phyloP scores from a whole-genome alignment of 2,113 vertebrate genomes.

The Octodon degus region DNA sequence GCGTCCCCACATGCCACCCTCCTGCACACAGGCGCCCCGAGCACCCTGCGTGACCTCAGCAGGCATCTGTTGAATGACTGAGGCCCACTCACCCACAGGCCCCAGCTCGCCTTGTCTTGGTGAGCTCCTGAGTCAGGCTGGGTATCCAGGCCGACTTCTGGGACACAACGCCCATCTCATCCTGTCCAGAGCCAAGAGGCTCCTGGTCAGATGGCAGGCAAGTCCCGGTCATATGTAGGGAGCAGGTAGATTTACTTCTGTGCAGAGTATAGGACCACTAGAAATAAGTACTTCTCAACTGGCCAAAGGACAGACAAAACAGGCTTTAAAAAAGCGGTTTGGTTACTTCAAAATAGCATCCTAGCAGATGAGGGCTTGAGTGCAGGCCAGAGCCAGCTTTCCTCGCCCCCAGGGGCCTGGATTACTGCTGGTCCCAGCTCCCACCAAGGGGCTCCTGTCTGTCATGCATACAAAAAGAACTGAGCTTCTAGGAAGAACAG shows the following conservation, averaged over 20 bases:
- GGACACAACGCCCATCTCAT: neutral
- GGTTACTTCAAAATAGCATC: slow-evolving; percentile 1
- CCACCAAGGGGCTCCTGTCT: neutral
- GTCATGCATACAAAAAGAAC: neutral
- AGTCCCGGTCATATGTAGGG: neutral
- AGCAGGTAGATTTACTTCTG: neutral
- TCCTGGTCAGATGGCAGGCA: neutral
- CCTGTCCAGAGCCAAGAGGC: neutral
- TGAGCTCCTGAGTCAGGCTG: neutral
- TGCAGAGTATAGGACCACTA: neutral
- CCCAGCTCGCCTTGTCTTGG: neutral
- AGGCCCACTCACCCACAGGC: neutral
- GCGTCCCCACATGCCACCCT: neutral
- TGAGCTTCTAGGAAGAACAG: slow-evolving; percentile 22
- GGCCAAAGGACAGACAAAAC: neutral
- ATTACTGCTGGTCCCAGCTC: neutral
- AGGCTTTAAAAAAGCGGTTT: neutral
- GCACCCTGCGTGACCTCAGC: neutral
- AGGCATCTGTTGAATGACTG: neutral
- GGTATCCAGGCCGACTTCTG: neutral
- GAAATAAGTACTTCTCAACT: neutral
- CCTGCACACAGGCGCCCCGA: neutral
- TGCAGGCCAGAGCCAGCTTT: neutral
- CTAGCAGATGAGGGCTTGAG: neutral
- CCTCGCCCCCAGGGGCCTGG: neutral